Conservation (phyloP, 2,113 vertebrate genomes). For the Hypocryptadius cinnamomeus region DNA sequence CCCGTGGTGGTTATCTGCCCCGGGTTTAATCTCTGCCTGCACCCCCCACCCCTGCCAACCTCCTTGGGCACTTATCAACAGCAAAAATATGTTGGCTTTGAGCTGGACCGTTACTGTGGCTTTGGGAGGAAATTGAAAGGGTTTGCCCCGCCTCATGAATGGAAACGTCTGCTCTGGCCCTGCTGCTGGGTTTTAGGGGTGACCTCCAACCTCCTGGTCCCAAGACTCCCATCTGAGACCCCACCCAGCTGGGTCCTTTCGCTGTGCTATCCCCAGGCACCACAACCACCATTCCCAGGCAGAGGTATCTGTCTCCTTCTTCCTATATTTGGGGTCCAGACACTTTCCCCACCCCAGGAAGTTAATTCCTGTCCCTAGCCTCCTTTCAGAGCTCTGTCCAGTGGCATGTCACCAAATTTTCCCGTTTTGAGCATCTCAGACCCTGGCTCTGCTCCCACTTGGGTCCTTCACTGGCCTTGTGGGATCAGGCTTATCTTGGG, state of each 20-base stretch:
- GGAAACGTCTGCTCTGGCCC: neutral
- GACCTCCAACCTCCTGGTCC: neutral
- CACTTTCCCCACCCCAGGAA: neutral
- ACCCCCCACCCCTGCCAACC: neutral
- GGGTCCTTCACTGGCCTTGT: neutral
- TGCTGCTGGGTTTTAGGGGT: neutral
- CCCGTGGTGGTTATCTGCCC: neutral
- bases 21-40: neutral
- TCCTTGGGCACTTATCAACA: conserved; percentile 9
- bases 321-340: neutral
- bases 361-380: neutral
- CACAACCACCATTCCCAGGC: neutral
- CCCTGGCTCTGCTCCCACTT: fast-evolving
- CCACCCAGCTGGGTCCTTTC: neutral
- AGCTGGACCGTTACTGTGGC: conserved; percentile 56
- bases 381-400: neutral
- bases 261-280: neutral
- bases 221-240: neutral
- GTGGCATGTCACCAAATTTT: neutral
- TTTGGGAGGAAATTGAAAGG: conserved; percentile 4
- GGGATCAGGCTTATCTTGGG: neutral
- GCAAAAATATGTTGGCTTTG: conserved; percentile 1
- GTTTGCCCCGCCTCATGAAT: neutral
- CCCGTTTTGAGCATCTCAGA: neutral
- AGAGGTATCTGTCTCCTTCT: neutral